Percentiles rank a stretch among this genome's conserved stretches.
Evolutionary conservation across 2,888 invertebrate species (phyloP).

Genomic region (Caradrina clavipalpis): DNA sequence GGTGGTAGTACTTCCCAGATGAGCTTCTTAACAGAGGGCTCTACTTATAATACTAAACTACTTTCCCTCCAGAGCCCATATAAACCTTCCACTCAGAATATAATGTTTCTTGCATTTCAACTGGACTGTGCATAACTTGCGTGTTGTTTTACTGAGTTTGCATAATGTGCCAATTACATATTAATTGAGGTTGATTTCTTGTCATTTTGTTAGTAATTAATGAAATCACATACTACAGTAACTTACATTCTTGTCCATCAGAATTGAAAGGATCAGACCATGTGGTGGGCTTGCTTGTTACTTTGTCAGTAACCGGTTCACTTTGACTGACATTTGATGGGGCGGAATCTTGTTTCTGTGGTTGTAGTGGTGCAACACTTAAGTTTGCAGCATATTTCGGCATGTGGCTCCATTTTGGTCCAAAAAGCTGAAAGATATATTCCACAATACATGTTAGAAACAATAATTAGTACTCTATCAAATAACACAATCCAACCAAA

Average conservation of each 20-base stretch:
- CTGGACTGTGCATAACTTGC: slow-evolving; percentile 59
- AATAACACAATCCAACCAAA: neutral
- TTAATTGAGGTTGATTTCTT: slow-evolving; percentile 51
- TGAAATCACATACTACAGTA: slow-evolving; percentile 24
- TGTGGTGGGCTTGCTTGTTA: slow-evolving; percentile 68
- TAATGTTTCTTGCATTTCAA: slow-evolving; percentile 49
- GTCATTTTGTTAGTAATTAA: slow-evolving; percentile 38
- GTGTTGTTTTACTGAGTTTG: slow-evolving; percentile 59
- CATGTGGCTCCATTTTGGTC: slow-evolving; percentile 95
- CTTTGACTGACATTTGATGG: slow-evolving; percentile 64
- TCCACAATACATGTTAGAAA: neutral
- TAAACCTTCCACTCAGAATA: neutral
- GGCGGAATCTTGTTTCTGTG: slow-evolving; percentile 92
- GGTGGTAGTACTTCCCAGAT: too few species aligned
- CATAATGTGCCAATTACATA: slow-evolving; percentile 61
- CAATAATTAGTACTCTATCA: neutral
- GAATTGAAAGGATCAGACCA: slow-evolving; percentile 86
- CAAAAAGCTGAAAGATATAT: slow-evolving; percentile 92
- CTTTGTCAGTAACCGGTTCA: slow-evolving; percentile 75
- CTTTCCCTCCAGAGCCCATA: neutral
- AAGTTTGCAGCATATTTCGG: slow-evolving; percentile 97
- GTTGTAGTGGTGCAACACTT: slow-evolving; percentile 94
- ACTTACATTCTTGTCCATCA: slow-evolving; percentile 89
- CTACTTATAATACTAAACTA: too few species aligned
- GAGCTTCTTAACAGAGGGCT: too few species aligned